Evolutionary conservation across 2,797 vertebrate genomes (phyloP).

Genomic region (Anolis apletophallus): DNA sequence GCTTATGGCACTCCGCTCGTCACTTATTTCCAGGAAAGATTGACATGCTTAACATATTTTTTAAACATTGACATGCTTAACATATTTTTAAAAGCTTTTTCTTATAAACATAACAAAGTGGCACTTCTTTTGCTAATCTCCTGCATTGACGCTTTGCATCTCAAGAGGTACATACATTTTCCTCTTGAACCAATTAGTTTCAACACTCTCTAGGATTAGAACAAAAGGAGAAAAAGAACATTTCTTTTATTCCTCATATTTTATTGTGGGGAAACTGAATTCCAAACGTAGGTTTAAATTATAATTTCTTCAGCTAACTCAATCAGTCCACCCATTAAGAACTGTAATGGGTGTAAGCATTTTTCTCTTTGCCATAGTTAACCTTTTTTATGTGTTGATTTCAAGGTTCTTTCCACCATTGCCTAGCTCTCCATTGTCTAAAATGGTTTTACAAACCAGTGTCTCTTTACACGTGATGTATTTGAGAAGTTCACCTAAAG

Average conservation of each 20-base stretch:
- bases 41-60: too few relatives aligned
- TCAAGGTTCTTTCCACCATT: neutral
- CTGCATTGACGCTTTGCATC: too few relatives aligned
- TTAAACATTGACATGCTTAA: too few relatives aligned
- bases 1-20: too few relatives aligned
- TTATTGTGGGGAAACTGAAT: neutral
- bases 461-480: neutral
- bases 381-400: neutral
- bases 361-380: neutral
- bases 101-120: too few relatives aligned
- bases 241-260: neutral
- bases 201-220: neutral
- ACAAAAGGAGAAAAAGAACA: neutral
- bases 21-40: too few relatives aligned
- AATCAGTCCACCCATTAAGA: neutral
- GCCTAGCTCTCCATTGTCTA: neutral
- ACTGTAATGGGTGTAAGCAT: neutral
- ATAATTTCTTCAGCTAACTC: neutral
- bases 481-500: neutral
- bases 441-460: neutral
- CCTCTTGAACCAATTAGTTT: neutral
- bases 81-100: too few relatives aligned
- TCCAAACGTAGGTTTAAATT: neutral
- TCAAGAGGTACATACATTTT: neutral
- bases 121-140: too few relatives aligned